Conservation (phyloP, 2,888 invertebrate genomes). For the Branchipolynoe longqiensis region DNA sequence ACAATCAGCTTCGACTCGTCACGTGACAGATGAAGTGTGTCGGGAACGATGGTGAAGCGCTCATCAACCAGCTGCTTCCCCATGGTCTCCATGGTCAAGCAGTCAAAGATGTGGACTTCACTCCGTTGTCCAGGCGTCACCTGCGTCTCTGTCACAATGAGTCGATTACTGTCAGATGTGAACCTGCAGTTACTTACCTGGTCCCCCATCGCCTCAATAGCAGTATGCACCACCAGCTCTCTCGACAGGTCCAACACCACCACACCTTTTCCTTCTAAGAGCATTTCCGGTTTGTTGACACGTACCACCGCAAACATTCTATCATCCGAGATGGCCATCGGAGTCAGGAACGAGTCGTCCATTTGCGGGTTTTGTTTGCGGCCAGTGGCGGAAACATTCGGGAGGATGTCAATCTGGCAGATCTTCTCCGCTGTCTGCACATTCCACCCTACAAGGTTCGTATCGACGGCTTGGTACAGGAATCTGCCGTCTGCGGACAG, state of each 20-base stretch:
- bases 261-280: slow-evolving; percentile 7
- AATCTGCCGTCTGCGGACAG: background rate
- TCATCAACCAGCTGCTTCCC: background rate
- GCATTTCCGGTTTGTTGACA: slow-evolving; percentile 43
- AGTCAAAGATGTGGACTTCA: slow-evolving; percentile 30
- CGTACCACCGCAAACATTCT: slow-evolving; percentile 32
- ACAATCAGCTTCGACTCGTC: slow-evolving; percentile 17
- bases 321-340: slow-evolving; percentile 22
- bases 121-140: slow-evolving; percentile 35
- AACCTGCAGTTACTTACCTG: slow-evolving; percentile 33
- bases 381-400: slow-evolving; percentile 12
- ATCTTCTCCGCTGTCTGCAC: slow-evolving; percentile 19
- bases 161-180: background rate
- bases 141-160: slow-evolving; percentile 42
- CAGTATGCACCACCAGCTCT: slow-evolving; percentile 37
- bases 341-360: slow-evolving; percentile 41
- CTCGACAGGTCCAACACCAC: slow-evolving; percentile 5
- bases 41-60: slow-evolving; percentile 24
- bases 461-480: slow-evolving; percentile 28
- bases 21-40: background rate
- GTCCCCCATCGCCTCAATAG: slow-evolving; percentile 40
- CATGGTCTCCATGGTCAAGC: slow-evolving; percentile 39
- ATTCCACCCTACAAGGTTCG: slow-evolving; percentile 20
- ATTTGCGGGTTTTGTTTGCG: background rate
- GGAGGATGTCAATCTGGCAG: slow-evolving; percentile 25